phyloP scores from a whole-genome alignment of 1,140 invertebrate species.

The Trigoniulus corallinus region DNA sequence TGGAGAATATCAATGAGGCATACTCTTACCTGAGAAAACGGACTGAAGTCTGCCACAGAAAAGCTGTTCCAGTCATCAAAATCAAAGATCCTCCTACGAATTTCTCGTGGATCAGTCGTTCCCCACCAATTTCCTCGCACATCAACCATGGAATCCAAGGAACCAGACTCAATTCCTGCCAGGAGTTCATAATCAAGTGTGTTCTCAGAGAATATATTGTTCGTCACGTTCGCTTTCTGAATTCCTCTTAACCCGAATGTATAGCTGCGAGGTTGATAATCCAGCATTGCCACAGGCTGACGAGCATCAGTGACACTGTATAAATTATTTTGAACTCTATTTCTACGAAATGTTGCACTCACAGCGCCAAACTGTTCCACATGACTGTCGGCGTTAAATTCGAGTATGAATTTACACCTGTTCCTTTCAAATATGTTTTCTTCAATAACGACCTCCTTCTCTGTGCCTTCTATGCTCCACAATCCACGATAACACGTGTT shows the following conservation, averaged over 20 bases:
- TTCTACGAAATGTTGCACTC: slow-evolving; percentile 55
- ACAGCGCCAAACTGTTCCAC: slow-evolving; percentile 79
- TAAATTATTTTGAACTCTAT: slow-evolving; percentile 59
- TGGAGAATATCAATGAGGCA: slow-evolving; percentile 54
- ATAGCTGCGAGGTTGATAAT: slow-evolving; percentile 47
- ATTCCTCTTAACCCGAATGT: slow-evolving; percentile 84
- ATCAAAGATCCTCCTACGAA: slow-evolving; percentile 83
- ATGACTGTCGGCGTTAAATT: slow-evolving; percentile 78
- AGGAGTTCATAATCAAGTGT: slow-evolving; percentile 76
- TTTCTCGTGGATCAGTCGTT: slow-evolving; percentile 44
- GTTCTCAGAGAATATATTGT: slow-evolving; percentile 83
- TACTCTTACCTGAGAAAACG: slow-evolving; percentile 62
- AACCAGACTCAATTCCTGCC: slow-evolving; percentile 75
- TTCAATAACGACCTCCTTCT: slow-evolving; percentile 71
- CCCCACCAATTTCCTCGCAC: slow-evolving; percentile 96
- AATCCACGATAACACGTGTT: slow-evolving; percentile 71
- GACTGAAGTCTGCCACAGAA: slow-evolving; percentile 73
- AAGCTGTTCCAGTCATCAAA: slow-evolving; percentile 99
- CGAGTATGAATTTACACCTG: slow-evolving; percentile 63
- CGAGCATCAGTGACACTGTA: slow-evolving; percentile 13
- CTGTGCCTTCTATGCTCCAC: slow-evolving; percentile 81
- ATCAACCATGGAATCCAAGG: slow-evolving; percentile 70
- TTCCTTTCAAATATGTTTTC: slow-evolving; percentile 62
- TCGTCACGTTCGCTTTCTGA: slow-evolving; percentile 76
- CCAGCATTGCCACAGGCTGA: slow-evolving; percentile 13